A percentile compares a stretch with the other conserved stretches of the same genome.
Evolutionary conservation across 2,888 invertebrate species (phyloP).

Genomic region (Campoplex nolae): DNA sequence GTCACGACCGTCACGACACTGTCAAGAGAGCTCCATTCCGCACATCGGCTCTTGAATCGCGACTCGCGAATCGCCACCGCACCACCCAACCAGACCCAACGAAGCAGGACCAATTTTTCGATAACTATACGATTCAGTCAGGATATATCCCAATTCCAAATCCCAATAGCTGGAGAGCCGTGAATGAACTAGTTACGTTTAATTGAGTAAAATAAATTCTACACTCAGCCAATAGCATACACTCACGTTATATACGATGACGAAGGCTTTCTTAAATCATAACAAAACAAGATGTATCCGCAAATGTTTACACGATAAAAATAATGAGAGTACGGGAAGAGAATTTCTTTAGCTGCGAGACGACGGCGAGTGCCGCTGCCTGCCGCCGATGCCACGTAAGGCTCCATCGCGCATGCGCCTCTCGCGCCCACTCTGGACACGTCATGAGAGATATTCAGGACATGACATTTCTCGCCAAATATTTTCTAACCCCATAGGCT

Average conservation of each 20-base stretch:
- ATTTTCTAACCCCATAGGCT: neutral
- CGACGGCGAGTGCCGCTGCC: constrained; percentile 77
- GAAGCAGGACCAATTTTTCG: neutral
- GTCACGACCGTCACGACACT: neutral
- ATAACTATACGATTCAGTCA: neutral
- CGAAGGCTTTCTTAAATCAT: constrained; percentile 78
- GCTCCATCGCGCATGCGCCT: constrained; percentile 86
- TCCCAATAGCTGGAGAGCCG: neutral
- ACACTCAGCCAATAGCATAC: constrained; percentile 23
- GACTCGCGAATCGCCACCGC: neutral
- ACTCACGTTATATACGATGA: constrained; percentile 77
- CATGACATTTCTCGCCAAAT: neutral
- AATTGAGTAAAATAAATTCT: neutral
- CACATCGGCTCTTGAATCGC: neutral
- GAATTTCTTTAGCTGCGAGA: constrained; percentile 76
- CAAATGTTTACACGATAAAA: constrained; percentile 78
- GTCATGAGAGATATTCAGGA: constrained; percentile 73
- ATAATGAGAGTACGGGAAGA: constrained; percentile 65
- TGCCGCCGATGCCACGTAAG: constrained; percentile 87
- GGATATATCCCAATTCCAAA: neutral
- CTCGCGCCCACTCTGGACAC: constrained; percentile 77
- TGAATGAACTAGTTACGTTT: neutral
- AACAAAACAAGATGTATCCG: constrained; percentile 77
- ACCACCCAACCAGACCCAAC: neutral
- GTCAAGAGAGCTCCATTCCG: neutral